Evolutionary conservation across 2,113 vertebrate species (phyloP).

Genomic region (Balaenoptera acutorostrata): DNA sequence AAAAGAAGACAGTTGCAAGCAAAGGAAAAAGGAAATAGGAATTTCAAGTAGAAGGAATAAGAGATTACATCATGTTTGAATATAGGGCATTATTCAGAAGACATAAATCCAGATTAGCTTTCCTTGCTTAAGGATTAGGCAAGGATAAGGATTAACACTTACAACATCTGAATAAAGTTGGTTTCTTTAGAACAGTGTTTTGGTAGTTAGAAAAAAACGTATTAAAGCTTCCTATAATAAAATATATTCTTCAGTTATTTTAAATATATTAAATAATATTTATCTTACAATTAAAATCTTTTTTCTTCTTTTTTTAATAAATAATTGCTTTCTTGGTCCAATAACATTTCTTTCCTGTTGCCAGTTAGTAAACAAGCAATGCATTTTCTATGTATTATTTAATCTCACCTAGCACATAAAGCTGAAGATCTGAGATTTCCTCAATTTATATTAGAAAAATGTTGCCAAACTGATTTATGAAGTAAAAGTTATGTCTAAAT

Average conservation of each 20-base stretch:
- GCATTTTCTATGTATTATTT: not conserved
- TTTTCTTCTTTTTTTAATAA: not conserved
- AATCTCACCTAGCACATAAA: not conserved
- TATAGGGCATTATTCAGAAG: constrained; percentile 41
- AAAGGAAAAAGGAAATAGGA: not conserved
- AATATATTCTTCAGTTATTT: not conserved
- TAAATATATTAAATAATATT: not conserved
- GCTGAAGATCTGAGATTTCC: not conserved
- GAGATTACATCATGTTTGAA: constrained; percentile 39
- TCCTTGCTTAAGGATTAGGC: constrained; percentile 60
- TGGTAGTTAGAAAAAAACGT: not conserved
- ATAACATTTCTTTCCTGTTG: not conserved
- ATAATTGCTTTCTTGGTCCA: not conserved
- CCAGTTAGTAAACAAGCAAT: not conserved
- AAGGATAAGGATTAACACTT: constrained; percentile 62
- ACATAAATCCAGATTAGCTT: constrained; percentile 64
- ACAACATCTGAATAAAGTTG: constrained; percentile 36
- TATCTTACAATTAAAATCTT: not conserved
- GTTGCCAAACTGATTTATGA: not conserved
- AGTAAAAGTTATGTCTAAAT: not conserved
- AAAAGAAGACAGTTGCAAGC: not conserved
- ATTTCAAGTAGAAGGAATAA: constrained; percentile 4
- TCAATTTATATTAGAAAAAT: not conserved
- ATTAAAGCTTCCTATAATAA: not conserved
- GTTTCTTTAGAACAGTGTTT: constrained; percentile 4